phyloP scores from a whole-genome alignment of 2,888 invertebrate species.

The Imbricaverruca yamaguchii region DNA sequence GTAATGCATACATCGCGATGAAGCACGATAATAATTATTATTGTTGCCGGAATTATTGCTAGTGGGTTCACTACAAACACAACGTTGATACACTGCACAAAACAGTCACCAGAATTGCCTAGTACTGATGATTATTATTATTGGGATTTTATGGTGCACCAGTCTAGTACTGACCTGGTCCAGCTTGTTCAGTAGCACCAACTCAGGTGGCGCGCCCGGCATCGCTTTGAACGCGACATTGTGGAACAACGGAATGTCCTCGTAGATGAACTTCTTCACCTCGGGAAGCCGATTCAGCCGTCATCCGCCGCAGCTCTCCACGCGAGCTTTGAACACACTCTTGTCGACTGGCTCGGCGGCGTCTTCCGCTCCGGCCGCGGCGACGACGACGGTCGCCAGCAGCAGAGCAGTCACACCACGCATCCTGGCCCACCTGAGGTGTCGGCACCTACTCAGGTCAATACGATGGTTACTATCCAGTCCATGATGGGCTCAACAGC shows the following conservation, averaged over 20 bases:
- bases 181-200: constrained; percentile 28
- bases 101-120: too few relatives aligned
- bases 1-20: too few relatives aligned
- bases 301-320: constrained; percentile 41
- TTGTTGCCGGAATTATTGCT: too few relatives aligned
- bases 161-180: constrained; percentile 29
- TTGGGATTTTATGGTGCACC: too few relatives aligned
- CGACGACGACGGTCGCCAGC: neutral
- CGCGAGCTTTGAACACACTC: constrained; percentile 23
- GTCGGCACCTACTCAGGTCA: too few relatives aligned
- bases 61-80: too few relatives aligned
- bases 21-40: too few relatives aligned
- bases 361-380: neutral
- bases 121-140: too few relatives aligned
- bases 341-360: constrained; percentile 35
- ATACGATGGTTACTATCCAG: too few relatives aligned
- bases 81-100: too few relatives aligned
- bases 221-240: constrained; percentile 29
- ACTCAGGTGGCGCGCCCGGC: constrained; percentile 30
- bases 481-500: too few relatives aligned
- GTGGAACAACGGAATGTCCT: constrained; percentile 35
- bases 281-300: constrained; percentile 42
- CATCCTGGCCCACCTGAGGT: neutral
- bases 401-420: neutral
- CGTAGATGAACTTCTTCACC: constrained; percentile 43